phyloP scores from a whole-genome alignment of 53 echinoderm and acorn worm species.

The Echinometra lucunter region DNA sequence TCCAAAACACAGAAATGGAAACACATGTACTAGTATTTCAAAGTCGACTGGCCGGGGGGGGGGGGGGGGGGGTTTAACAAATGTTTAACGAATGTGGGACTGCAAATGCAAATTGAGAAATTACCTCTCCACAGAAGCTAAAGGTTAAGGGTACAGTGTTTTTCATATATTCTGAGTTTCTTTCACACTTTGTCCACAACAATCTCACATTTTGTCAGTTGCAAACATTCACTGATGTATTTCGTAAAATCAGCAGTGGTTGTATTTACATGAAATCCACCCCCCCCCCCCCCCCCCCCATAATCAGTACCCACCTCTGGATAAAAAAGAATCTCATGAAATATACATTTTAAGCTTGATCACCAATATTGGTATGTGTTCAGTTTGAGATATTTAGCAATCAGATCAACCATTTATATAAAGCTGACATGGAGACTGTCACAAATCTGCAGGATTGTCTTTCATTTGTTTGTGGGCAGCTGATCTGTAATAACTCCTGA shows the following conservation, averaged over 20 bases:
- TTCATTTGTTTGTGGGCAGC: no score
- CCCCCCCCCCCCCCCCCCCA: no score
- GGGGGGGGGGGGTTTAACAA: not conserved
- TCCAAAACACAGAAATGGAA: conserved; percentile 34
- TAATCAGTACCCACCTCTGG: no score
- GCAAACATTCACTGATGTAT: conserved; percentile 31
- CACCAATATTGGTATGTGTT: no score
- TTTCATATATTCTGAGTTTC: conserved; percentile 28
- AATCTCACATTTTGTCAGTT: conserved; percentile 36
- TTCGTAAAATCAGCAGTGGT: conserved; percentile 35
- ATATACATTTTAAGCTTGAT: no score
- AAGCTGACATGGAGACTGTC: not conserved
- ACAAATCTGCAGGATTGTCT: no score
- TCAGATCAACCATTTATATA: conserved; percentile 28
- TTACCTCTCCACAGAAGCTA: conserved; percentile 20
- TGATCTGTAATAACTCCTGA: no score
- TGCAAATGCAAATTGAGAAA: conserved; percentile 20
- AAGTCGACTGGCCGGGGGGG: no score
- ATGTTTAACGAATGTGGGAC: not conserved
- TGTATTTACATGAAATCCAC: conserved; percentile 27
- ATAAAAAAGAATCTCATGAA: no score
- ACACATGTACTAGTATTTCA: no score
- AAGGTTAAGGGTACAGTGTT: conserved; percentile 31
- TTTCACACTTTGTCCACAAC: conserved; percentile 33
- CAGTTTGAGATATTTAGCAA: conserved; percentile 15